Evolutionary conservation across 2,888 invertebrate genomes (phyloP), one percentile per base, ranked within the genome.

Genomic region (Tetranychus truncatus): DNA sequence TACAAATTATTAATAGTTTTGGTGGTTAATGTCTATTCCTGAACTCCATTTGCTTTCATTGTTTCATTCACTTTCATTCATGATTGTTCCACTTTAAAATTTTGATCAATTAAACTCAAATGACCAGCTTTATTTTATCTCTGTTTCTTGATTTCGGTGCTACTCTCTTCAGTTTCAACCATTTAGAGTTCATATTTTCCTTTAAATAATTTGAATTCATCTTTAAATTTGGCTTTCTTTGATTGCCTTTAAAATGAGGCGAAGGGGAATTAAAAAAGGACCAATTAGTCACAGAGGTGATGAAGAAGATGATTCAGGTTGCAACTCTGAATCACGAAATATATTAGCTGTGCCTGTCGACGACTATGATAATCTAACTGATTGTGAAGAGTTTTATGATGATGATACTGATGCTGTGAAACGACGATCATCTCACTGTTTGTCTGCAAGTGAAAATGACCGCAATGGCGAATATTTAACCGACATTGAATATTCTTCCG

Each of bases 311-410:
- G 55, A 55, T 15, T 15, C 15, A 15, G 15, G 55, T 7, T 15
- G 55, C 15, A 15, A 9, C 15, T 55, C 55, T 9, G 55, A 55
- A 15, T 55, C 55, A 1, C 9, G 55, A 55, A 55, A 55, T 55
- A 15, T 55, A 2, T 15, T 55, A 55, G 15, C 11, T 55, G 55
- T 55, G 9, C 55, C 55, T 55, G 55, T 7, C 15, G 55, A 55
- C 15, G 55, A 20, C 8, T 24, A 20, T 21, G 69, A 69, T 5
- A 24, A 69, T 69, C 20, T 21, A 11, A 69, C 69, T 69, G 69
- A 69, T 24, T 24, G 69, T 69, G 69, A 69, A 69, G 69, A 69
- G 20, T 20, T 69, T 21, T 69, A 69, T 69, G 69, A 69, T 20
- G 69, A 24, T 24, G 69, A 69, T 21, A 21, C 11, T 69, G 69